phyloP scores from a whole-genome alignment of 2,888 invertebrate genomes.

The Temnothorax ravouxi region DNA sequence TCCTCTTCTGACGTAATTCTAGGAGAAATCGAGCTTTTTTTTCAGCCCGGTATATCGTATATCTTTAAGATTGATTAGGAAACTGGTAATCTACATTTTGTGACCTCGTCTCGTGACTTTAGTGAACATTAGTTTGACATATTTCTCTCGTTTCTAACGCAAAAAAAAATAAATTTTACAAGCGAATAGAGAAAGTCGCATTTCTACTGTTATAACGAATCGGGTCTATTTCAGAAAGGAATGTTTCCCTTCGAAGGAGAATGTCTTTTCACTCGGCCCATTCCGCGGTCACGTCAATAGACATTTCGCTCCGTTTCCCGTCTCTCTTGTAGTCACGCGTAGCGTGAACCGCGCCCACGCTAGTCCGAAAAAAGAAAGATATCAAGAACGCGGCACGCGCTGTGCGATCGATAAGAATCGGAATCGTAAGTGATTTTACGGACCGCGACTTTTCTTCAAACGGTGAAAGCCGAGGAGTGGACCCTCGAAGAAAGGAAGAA shows the following conservation, averaged over 20 bases:
- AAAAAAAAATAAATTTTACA: background rate
- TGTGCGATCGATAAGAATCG: background rate
- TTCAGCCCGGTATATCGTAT: background rate
- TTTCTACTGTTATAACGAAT: conserved; percentile 7
- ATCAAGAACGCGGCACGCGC: background rate
- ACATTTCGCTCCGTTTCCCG: conserved; percentile 24
- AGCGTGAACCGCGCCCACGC: conserved; percentile 24
- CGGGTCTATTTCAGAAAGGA: conserved; percentile 8
- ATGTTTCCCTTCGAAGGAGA: conserved; percentile 13
- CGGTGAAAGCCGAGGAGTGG: conserved; percentile 44
- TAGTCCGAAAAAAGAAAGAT: background rate
- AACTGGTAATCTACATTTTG: background rate
- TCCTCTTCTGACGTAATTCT: conserved; percentile 5
- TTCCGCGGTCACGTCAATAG: conserved; percentile 20
- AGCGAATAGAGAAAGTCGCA: background rate
- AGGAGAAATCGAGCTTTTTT: conserved; percentile 10
- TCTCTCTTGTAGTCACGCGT: conserved; percentile 17
- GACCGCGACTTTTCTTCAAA: conserved; percentile 35
- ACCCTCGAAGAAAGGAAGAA: background rate
- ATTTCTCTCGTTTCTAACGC: background rate
- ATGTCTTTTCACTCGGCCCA: conserved; percentile 21
- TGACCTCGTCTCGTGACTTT: background rate
- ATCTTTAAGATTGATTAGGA: background rate
- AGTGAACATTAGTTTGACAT: background rate
- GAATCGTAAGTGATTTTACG: conserved; percentile 47